Evolutionary conservation across 2,888 invertebrate species (phyloP), one percentile per base, ranked within the genome.

Genomic region (Mimas tiliae): DNA sequence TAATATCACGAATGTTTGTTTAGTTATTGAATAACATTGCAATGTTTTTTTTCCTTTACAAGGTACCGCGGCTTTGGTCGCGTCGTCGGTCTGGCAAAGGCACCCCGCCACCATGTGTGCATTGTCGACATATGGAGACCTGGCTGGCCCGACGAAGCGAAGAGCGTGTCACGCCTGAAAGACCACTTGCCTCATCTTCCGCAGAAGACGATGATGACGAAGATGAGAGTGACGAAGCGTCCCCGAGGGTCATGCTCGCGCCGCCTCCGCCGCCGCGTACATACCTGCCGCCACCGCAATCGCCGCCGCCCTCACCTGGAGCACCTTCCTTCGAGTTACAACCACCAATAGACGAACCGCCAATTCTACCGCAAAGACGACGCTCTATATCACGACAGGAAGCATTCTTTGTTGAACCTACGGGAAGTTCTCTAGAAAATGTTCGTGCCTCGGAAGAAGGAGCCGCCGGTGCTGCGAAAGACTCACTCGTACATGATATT

Each of bases 361-460:
- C 87, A 0, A 79, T 89, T 50, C 79, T 89, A 9, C 92, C 94
- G 0, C 90, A 94, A 68, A 93, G 97, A 64, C 94, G 97, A 72
- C 95, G 96, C 68, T 97, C 97, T 8, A 96, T 97, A 78, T 96
- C 96, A 66, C 95, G 97, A 19, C 97, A 97, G 84, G 97, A 97
- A 87, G 97, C 97, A 0, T 96, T 97, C 78, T 96, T 97, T 76
- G 96, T 96, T 47, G 96, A 96, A 81, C 96, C 96, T 7, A 96
- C 95, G 0, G 96, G 95, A 50, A 96, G 94, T 77, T 96, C 96
- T 0, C 87, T 96, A 63, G 96, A 96, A 81, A 96, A 96, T 81
- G 95, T 96, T 19, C 94, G 95, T 67, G 95, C 93, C 0, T 95
- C 95, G 0, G 90, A 89, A 66, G 86, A 88, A 71, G 87, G 85